Evolutionary conservation across 2,113 vertebrate genomes (phyloP), one percentile per base, ranked within the genome.

Genomic region (Gadus chalcogrammus): DNA sequence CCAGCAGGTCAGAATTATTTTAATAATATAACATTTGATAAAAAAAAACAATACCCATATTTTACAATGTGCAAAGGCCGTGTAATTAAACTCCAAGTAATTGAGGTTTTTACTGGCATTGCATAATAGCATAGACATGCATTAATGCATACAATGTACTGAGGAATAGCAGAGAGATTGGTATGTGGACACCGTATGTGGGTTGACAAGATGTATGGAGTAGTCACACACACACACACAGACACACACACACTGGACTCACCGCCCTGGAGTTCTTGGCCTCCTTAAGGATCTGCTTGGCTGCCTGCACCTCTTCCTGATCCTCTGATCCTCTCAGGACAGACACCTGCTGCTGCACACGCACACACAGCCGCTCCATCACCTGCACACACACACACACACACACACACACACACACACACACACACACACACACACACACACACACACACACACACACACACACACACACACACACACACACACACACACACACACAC

Each of bases 181-280:
- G n/a, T 58, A 58, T n/a, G 55, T 58, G n/a, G 6, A 58, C 1
- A 58, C 9, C 13, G 55, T 56, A 56, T 56, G 17, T 56, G 55
- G 13, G 13, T 3, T 42, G 38, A 42, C 38, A 42, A 42, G 38
- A 48, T 9, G 2, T 48, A 12, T 61, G 59, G 22, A 61, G 18
- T 16, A 68, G 64, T 68, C 52, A 68, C 42, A 28, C 70, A 16
- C 42, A 63, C 74, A 69, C 53, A 15, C 17, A 13, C 58, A 74
- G 35, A 38, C 17, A 67, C 38, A 64, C 42, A 64, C 17, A 64
- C 4, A 38, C 4, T 48, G 17, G 17, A 72, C 94, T 93, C 80
- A 95, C 94, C 80, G 94, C 95, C 73, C 94, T 88, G 0, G 95
- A 95, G 88, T 95, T 96, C 73, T 93, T 92, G 79, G 94, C 94